phyloP scores from a whole-genome alignment of 2,888 invertebrate species.

The Troides aeacus region DNA sequence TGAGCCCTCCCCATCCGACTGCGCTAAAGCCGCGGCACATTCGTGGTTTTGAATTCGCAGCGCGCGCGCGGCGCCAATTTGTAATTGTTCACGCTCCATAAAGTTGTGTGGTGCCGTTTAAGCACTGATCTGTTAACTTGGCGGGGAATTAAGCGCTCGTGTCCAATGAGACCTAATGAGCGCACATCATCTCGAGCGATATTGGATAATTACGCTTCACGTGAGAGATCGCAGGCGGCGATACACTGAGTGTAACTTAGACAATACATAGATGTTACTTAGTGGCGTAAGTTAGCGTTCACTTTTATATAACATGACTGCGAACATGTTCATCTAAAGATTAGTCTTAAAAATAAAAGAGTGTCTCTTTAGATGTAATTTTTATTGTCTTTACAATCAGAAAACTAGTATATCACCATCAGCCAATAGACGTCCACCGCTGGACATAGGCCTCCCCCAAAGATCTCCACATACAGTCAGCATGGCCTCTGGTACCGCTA shows the following conservation, averaged over 20 bases:
- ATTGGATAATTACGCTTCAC: slow-evolving; percentile 15
- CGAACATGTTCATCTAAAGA: too few relatives aligned
- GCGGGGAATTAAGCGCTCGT: slow-evolving; percentile 17
- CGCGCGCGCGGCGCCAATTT: slow-evolving; percentile 17
- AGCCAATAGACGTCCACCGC: too few relatives aligned
- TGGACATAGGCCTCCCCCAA: too few relatives aligned
- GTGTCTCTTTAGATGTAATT: too few relatives aligned
- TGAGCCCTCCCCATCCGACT: slow-evolving; percentile 1
- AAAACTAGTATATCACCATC: too few relatives aligned
- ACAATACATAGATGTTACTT: background rate
- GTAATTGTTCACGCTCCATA: slow-evolving; percentile 27
- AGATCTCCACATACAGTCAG: too few relatives aligned
- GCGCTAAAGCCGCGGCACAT: slow-evolving; percentile 22
- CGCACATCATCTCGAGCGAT: slow-evolving; percentile 3
- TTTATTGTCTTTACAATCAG: too few relatives aligned
- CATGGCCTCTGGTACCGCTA: too few relatives aligned
- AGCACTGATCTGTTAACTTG: slow-evolving; percentile 24
- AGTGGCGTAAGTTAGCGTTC: too few relatives aligned
- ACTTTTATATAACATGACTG: too few relatives aligned
- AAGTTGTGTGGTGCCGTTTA: slow-evolving; percentile 18
- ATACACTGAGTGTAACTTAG: slow-evolving; percentile 3
- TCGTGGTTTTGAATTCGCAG: slow-evolving; percentile 25
- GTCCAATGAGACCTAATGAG: slow-evolving; percentile 19
- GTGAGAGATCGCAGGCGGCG: background rate
- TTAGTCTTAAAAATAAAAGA: too few relatives aligned